These are phyloP conservation scores for Ceratina australensis DNA, from an alignment of 1,140 invertebrate species.

Conservation along the genomic window DNA sequence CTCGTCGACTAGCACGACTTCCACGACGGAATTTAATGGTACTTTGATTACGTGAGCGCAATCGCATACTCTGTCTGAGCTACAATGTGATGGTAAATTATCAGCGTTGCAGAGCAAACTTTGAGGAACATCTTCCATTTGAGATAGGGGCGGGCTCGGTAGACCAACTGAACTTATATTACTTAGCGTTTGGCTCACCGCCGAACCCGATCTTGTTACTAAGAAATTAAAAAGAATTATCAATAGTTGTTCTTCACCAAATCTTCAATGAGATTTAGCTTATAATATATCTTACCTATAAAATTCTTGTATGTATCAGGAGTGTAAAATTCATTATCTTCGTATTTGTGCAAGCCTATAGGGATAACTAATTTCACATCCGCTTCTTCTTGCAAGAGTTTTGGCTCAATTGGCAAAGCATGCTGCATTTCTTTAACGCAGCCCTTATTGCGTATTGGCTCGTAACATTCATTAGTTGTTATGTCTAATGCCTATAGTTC, in stretches of 20 bases:
- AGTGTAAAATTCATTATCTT: conserved; percentile 85
- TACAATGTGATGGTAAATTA: conserved; percentile 72
- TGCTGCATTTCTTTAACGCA: conserved; percentile 88
- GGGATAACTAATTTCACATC: conserved; percentile 89
- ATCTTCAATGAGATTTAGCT: neutral
- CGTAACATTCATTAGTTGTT: conserved; percentile 81
- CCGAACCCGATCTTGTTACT: conserved; percentile 36
- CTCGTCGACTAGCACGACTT: conserved; percentile 81
- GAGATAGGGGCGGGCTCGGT: conserved; percentile 78
- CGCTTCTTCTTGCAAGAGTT: conserved; percentile 84
- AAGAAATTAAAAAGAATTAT: neutral
- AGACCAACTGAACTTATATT: conserved; percentile 77
- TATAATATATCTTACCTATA: conserved; percentile 80
- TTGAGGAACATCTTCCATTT: conserved; percentile 71
- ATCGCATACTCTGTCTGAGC: conserved; percentile 71
- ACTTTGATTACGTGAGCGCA: conserved; percentile 80
- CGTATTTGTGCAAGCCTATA: conserved; percentile 86
- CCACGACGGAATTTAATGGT: conserved; percentile 79
- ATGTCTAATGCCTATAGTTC: conserved; percentile 85
- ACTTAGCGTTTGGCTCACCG: conserved; percentile 69
- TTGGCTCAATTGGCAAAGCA: conserved; percentile 83
- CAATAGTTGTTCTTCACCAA: conserved; percentile 7
- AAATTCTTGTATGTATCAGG: conserved; percentile 87
- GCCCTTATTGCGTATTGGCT: conserved; percentile 81
- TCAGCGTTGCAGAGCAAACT: conserved; percentile 74